These are phyloP conservation scores for Chaetoderma sp. DNA, from an alignment of 2,888 invertebrate species.

Conservation along the genomic window DNA sequence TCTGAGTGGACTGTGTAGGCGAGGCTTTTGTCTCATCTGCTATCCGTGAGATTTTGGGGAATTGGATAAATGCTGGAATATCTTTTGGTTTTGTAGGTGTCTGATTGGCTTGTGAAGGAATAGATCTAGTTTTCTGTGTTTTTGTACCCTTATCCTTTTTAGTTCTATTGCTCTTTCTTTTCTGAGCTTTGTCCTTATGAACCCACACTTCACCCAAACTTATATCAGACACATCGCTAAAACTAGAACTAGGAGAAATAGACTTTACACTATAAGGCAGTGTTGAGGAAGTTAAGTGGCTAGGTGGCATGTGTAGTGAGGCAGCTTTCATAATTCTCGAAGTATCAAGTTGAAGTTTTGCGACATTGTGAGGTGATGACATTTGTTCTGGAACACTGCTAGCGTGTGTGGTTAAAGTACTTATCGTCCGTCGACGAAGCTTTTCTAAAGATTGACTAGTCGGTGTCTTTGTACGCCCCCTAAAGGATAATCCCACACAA, in stretches of 20 bases:
- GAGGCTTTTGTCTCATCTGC: conserved; percentile 28
- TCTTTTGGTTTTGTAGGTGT: conserved; percentile 32
- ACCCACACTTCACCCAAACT: conserved; percentile 43
- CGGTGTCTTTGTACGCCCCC: conserved; percentile 34
- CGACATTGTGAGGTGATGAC: neutral
- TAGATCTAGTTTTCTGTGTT: too few species aligned
- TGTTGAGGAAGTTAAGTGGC: too few species aligned
- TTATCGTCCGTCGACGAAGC: neutral
- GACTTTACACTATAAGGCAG: neutral
- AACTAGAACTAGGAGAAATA: conserved; percentile 38
- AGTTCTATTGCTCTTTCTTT: conserved; percentile 25
- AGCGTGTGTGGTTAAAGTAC: neutral
- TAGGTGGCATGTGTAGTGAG: neutral
- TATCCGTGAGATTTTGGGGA: conserved; percentile 35
- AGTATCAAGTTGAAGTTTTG: too few species aligned
- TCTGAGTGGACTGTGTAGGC: conserved; percentile 48
- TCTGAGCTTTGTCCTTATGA: conserved; percentile 21
- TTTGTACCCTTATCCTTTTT: conserved; percentile 30
- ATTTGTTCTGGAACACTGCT: conserved; percentile 3
- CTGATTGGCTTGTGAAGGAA: conserved; percentile 8
- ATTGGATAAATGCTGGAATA: conserved; percentile 36
- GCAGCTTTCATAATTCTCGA: neutral
- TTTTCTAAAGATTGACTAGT: conserved; percentile 25
- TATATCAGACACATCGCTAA: conserved; percentile 44
- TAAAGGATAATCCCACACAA: neutral